Percentiles rank a stretch among this genome's conserved stretches.
phyloP scores from a whole-genome alignment of 1,140 invertebrate species.

The Tenebrio molitor region DNA sequence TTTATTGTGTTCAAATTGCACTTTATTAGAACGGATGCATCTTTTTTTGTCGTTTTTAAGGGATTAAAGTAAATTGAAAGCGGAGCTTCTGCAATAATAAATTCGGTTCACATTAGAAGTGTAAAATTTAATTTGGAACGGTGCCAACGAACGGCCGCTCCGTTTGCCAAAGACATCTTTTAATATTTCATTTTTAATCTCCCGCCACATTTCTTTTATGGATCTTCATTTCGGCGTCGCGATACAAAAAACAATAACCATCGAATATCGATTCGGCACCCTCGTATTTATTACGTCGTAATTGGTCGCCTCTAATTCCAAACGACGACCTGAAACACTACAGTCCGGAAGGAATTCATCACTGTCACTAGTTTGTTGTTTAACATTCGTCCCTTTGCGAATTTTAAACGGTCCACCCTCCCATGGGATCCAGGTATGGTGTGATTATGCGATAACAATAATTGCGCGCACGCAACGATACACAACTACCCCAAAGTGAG shows the following conservation, averaged over 20 bases:
- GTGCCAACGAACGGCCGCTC: slow-evolving; percentile 50
- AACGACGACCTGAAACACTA: background rate
- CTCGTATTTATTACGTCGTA: background rate
- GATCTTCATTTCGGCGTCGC: slow-evolving; percentile 1
- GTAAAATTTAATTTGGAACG: slow-evolving; percentile 58
- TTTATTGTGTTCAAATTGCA: slow-evolving; percentile 10
- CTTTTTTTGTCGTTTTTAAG: slow-evolving; percentile 32
- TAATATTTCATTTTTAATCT: slow-evolving; percentile 51
- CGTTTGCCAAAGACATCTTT: slow-evolving; percentile 51
- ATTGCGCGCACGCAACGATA: slow-evolving; percentile 21
- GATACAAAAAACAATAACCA: slow-evolving; percentile 10
- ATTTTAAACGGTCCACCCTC: background rate
- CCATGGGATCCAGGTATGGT: slow-evolving; percentile 4
- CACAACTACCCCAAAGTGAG: background rate
- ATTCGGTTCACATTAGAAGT: slow-evolving; percentile 56
- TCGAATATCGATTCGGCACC: background rate
- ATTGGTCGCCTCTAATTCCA: background rate
- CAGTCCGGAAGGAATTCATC: slow-evolving; percentile 5
- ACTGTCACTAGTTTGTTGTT: slow-evolving; percentile 6
- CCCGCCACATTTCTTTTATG: slow-evolving; percentile 24
- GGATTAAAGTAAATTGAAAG: slow-evolving; percentile 52
- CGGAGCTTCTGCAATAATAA: slow-evolving; percentile 57
- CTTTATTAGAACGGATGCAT: background rate
- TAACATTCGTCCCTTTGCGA: background rate
- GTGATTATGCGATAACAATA: slow-evolving; percentile 1